Conservation (phyloP, 2,888 invertebrate species). For the Alsophila aescularia region DNA sequence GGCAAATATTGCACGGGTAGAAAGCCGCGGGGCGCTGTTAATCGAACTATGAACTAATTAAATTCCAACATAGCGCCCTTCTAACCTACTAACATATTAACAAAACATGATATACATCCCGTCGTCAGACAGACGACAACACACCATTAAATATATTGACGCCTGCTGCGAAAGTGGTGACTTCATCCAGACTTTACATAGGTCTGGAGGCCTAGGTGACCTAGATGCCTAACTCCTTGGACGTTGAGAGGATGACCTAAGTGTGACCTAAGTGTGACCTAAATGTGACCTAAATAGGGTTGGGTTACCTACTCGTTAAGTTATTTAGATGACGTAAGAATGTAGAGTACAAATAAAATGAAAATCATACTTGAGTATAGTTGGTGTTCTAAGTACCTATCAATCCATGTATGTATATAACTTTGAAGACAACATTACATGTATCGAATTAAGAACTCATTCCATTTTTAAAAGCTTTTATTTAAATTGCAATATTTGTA, state of each 20-base stretch:
- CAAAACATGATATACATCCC: not conserved
- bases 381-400: too few relatives aligned
- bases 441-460: too few relatives aligned
- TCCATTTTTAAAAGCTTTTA: too few relatives aligned
- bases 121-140: not conserved
- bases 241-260: constrained; percentile 9
- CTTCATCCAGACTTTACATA: constrained; percentile 14
- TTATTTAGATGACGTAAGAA: not conserved
- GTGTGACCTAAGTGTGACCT: constrained; percentile 4
- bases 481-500: too few relatives aligned
- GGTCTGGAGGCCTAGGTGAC: constrained; percentile 13
- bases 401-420: too few relatives aligned
- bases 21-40: too few relatives aligned
- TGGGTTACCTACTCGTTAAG: not conserved
- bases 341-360: too few relatives aligned
- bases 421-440: too few relatives aligned
- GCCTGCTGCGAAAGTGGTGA: constrained; percentile 18
- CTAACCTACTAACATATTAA: not conserved
- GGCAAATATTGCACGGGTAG: too few relatives aligned
- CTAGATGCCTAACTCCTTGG: constrained; percentile 9
- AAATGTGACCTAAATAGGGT: not conserved
- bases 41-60: too few relatives aligned
- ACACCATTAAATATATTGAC: constrained; percentile 8
- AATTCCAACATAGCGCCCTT: too few relatives aligned
- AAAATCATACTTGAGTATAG: too few relatives aligned